Evolutionary conservation across 2,797 vertebrate species (phyloP).

Genomic region (Typhlichthys eigenmanni): DNA sequence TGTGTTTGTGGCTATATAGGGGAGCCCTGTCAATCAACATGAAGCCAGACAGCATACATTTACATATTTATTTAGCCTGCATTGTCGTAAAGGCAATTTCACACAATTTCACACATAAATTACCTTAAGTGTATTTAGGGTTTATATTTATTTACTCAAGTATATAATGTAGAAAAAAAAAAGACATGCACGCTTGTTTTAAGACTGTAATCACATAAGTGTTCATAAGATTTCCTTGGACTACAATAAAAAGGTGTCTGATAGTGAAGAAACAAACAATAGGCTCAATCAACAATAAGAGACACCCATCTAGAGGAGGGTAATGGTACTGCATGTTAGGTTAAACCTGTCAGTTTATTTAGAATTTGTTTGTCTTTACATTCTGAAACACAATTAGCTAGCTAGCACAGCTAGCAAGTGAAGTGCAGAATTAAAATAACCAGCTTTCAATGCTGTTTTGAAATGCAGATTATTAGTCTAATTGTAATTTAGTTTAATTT

Average conservation of each 20-base stretch:
- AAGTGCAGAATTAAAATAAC: too few relatives aligned
- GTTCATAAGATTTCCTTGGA: neutral
- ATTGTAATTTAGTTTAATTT: neutral
- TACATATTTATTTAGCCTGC: constrained; percentile 43
- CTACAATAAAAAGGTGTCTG: constrained; percentile 10
- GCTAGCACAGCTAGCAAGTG: too few relatives aligned
- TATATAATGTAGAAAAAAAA: constrained; percentile 2
- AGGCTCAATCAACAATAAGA: constrained; percentile 28
- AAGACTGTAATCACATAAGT: neutral
- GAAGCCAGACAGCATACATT: constrained; percentile 60
- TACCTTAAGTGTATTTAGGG: neutral
- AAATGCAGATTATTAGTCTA: too few relatives aligned
- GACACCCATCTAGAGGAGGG: constrained; percentile 46
- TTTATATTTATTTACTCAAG: too few relatives aligned
- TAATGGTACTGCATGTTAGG: constrained; percentile 24
- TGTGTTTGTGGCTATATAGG: constrained; percentile 46
- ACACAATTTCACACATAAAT: constrained; percentile 10
- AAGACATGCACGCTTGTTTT: too few relatives aligned
- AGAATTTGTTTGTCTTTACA: too few relatives aligned
- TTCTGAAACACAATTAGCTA: too few relatives aligned
- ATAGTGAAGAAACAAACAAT: neutral
- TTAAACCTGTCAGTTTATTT: too few relatives aligned
- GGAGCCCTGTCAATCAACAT: constrained; percentile 65
- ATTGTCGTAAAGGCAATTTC: constrained; percentile 10
- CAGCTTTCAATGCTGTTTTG: too few relatives aligned